Conservation (phyloP, 1,140 invertebrate species). For the Caerostris darwini region DNA sequence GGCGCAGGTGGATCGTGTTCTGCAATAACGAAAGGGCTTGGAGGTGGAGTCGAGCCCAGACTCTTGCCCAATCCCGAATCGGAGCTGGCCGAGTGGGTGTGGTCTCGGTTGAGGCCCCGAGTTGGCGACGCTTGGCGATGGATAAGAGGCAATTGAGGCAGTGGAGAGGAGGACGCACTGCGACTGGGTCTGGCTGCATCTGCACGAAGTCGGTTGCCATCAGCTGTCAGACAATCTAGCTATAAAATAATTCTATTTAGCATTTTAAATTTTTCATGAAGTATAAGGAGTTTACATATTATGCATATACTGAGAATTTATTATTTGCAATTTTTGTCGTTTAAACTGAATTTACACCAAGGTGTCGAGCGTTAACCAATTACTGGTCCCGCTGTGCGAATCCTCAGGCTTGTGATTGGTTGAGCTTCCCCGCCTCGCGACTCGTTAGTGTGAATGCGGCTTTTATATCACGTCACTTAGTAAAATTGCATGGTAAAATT, state of each 20-base stretch:
- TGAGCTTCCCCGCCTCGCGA: no score
- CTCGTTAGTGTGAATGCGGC: no score
- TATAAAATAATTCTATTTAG: conserved; percentile 46
- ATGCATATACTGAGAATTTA: no score
- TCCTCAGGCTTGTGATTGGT: no score
- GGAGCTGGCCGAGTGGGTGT: conserved; percentile 79
- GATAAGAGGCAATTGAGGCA: conserved; percentile 76
- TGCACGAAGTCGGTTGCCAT: conserved; percentile 58
- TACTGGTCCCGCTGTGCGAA: no score
- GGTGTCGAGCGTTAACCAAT: no score
- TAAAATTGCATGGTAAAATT: no score
- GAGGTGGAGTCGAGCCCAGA: conserved; percentile 78
- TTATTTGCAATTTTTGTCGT: no score
- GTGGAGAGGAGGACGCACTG: conserved; percentile 76
- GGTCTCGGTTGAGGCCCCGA: conserved; percentile 78
- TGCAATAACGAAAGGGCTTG: conserved; percentile 78
- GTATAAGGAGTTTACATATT: no score
- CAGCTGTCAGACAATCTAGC: conserved; percentile 72
- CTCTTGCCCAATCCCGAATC: conserved; percentile 80
- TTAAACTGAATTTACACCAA: no score
- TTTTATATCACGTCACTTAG: no score
- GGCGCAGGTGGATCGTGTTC: conserved; percentile 47
- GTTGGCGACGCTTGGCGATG: conserved; percentile 70
- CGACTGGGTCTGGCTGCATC: conserved; percentile 74
- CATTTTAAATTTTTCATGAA: no score